Conservation (phyloP, 2,888 invertebrate genomes). For the Bellardia pandia region DNA sequence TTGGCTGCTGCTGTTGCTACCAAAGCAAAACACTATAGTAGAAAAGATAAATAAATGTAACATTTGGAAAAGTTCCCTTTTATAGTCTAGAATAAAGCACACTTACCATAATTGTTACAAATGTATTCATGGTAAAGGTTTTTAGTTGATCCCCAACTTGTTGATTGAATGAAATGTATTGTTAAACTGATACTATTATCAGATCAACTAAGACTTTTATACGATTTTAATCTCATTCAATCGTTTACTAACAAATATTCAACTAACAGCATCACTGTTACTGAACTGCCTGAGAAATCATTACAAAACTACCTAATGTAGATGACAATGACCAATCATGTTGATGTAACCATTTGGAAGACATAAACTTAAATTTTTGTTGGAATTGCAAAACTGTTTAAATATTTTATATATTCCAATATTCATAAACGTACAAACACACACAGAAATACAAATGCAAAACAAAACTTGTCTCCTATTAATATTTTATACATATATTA, state of each 20-base stretch:
- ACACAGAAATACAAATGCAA: background rate
- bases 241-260: background rate
- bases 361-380: background rate
- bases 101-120: constrained; percentile 77
- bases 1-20: constrained; percentile 75
- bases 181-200: constrained; percentile 46
- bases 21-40: constrained; percentile 75
- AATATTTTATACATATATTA: constrained; percentile 44
- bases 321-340: constrained; percentile 22
- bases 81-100: rapidly evolving
- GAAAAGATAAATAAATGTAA: background rate
- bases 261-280: constrained; percentile 50
- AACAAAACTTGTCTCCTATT: constrained; percentile 48
- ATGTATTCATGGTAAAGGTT: constrained; percentile 77
- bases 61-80: background rate
- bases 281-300: constrained; percentile 35
- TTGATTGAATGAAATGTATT: constrained; percentile 31
- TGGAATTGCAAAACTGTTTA: background rate
- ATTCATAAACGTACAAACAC: background rate
- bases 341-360: constrained; percentile 49
- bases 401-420: constrained; percentile 17
- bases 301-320: constrained; percentile 8
- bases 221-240: constrained; percentile 27
- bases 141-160: constrained; percentile 14
- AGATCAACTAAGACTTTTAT: constrained; percentile 48